Evolutionary conservation across 2,797 vertebrate genomes (phyloP).

Genomic region (Pseudochromis fuscus): DNA sequence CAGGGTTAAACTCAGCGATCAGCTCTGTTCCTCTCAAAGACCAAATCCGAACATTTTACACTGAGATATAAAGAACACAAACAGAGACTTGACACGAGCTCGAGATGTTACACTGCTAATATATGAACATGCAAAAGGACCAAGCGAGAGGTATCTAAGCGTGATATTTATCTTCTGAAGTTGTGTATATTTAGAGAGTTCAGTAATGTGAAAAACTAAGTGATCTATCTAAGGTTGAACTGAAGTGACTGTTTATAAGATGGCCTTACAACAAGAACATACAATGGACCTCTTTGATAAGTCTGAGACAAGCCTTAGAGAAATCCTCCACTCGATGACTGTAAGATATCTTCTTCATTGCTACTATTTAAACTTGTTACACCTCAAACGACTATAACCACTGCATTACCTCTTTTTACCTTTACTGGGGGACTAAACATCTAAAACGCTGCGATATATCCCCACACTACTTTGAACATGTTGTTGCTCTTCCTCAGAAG

Average conservation of each 20-base stretch:
- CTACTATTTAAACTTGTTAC: constrained; percentile 34
- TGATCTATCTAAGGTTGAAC: constrained; percentile 41
- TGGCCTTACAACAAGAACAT: constrained; percentile 30
- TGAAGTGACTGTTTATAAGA: constrained; percentile 48
- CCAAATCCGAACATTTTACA: constrained; percentile 82
- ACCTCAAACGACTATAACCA: constrained; percentile 50
- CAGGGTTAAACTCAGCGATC: constrained; percentile 82
- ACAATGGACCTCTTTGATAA: constrained; percentile 18
- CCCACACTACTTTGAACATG: background rate
- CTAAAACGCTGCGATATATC: constrained; percentile 16
- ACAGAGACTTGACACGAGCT: constrained; percentile 49
- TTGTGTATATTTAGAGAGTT: constrained; percentile 60
- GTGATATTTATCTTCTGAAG: constrained; percentile 74
- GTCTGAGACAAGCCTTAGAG: constrained; percentile 46
- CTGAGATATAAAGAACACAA: constrained; percentile 64
- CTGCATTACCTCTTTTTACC: constrained; percentile 59
- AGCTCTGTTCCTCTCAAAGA: constrained; percentile 64
- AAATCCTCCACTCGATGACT: constrained; percentile 33
- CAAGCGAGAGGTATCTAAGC: constrained; percentile 75
- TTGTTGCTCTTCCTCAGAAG: constrained; percentile 20
- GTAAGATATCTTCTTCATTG: constrained; percentile 22
- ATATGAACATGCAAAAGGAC: constrained; percentile 78
- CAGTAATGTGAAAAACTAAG: constrained; percentile 68
- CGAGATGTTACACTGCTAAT: constrained; percentile 58
- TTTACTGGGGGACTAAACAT: constrained; percentile 15